phyloP scores from a whole-genome alignment of 2,113 vertebrate genomes.

The Platysteira castanea region DNA sequence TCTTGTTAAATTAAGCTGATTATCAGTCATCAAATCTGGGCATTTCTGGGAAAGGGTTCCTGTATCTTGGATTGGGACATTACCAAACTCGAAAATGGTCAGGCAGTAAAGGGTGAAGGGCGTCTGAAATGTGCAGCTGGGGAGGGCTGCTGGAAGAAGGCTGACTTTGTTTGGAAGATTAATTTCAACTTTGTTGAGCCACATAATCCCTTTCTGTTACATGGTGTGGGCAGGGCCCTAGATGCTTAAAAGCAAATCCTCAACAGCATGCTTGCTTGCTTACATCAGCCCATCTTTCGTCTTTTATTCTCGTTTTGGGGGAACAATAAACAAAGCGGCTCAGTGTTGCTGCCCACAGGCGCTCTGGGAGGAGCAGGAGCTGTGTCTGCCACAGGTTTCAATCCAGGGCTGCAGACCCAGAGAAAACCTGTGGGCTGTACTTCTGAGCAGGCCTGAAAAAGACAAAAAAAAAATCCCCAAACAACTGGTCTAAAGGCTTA shows the following conservation, averaged over 20 bases:
- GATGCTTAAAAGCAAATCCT: constrained; percentile 72
- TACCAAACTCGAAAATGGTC: neutral
- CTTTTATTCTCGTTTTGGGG: constrained; percentile 43
- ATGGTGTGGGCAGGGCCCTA: constrained; percentile 58
- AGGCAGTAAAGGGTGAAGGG: constrained; percentile 11
- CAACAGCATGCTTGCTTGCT: constrained; percentile 70
- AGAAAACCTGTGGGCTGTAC: neutral
- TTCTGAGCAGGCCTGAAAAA: neutral
- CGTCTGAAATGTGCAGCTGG: neutral
- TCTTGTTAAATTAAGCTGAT: neutral
- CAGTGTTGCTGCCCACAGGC: constrained; percentile 50
- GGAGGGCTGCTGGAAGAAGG: constrained; percentile 57
- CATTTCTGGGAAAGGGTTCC: neutral
- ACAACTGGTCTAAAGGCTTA: neutral
- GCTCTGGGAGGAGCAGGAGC: neutral
- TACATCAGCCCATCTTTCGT: constrained; percentile 67
- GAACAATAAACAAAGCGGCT: constrained; percentile 77
- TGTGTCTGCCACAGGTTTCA: neutral
- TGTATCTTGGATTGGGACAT: neutral
- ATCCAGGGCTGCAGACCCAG: neutral
- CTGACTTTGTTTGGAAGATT: constrained; percentile 70
- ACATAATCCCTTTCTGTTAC: constrained; percentile 75
- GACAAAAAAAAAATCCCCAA: neutral
- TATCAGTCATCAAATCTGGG: neutral
- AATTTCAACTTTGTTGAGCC: constrained; percentile 68